These are phyloP conservation scores for Calliopsis andreniformis DNA, from an alignment of 1,140 invertebrate species.

Conservation along the genomic window DNA sequence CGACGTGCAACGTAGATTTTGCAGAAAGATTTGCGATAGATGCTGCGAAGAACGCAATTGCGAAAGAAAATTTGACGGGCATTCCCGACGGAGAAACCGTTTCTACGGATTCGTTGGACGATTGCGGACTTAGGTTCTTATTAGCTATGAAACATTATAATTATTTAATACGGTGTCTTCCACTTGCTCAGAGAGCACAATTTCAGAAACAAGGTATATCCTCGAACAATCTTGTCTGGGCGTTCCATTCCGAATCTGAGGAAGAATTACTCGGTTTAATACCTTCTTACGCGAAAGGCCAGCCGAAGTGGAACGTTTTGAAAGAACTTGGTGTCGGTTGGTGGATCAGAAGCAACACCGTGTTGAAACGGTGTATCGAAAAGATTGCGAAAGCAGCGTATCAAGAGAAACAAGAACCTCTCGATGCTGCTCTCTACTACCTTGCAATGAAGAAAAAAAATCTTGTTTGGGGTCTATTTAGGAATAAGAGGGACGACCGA, in stretches of 20 bases:
- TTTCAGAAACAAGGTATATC: slow-evolving; percentile 95
- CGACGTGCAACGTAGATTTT: slow-evolving; percentile 94
- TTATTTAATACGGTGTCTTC: slow-evolving; percentile 94
- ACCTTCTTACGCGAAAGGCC: slow-evolving; percentile 92
- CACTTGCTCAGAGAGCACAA: slow-evolving; percentile 91
- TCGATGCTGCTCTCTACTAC: slow-evolving; percentile 99
- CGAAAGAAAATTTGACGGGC: slow-evolving; percentile 86
- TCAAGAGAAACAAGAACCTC: slow-evolving; percentile 94
- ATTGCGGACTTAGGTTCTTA: slow-evolving; percentile 97
- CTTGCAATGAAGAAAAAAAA: slow-evolving; percentile 99
- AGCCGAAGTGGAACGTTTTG: slow-evolving; percentile 94
- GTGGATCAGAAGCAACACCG: slow-evolving; percentile 95
- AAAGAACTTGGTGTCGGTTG: slow-evolving; percentile 96
- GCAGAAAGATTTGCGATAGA: slow-evolving; percentile 91
- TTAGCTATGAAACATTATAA: slow-evolving; percentile 99
- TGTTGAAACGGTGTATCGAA: slow-evolving; percentile 93
- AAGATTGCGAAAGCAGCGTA: slow-evolving; percentile 96
- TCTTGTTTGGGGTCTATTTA: slow-evolving; percentile 96
- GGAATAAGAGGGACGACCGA: slow-evolving; percentile 92
- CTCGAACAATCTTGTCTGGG: slow-evolving; percentile 98
- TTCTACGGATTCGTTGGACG: slow-evolving; percentile 93
- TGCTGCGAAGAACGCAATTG: slow-evolving; percentile 86
- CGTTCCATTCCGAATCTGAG: slow-evolving; percentile 99
- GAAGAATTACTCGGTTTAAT: slow-evolving; percentile 96
- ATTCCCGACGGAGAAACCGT: slow-evolving; percentile 85